Evolutionary conservation across 2,797 vertebrate genomes (phyloP), one percentile per base, ranked within the genome.

Genomic region (Aselliscus stoliczkanus): DNA sequence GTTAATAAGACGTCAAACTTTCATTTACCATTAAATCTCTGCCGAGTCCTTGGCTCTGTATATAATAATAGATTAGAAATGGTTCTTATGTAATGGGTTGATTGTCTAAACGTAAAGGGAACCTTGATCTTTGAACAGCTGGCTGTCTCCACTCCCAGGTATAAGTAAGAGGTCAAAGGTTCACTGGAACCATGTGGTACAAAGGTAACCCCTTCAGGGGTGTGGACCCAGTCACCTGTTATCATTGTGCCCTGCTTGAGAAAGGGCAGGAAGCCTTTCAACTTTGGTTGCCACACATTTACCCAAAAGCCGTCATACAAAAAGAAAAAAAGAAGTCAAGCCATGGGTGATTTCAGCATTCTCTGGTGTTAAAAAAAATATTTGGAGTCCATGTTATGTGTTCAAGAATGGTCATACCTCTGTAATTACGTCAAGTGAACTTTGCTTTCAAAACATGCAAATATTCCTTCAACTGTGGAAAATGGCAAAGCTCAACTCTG

Each of bases 231-330:
- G 67, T 97, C 84, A 73, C 89, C 84, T 92, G 77, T 67, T 97
- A n/a, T 4, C 67, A 2, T 1, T 25, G 88, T n/a, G 69, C 75
- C n/a, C 18, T 27, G 65, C 70, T 92, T 80, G 67, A 97, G 95
- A 97, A 98, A 97, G 85, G 0, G 11, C 29, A 17, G 31, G 67
- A 81, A 87, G 88, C 87, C 88, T 98, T 97, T 85, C 89, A 64
- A 25, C 27, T 88, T 95, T 80, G n/a, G 7, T 81, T 82, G 60
- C 44, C 50, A 91, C 93, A 98, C 86, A 96, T 94, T 97, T 96
- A 94, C 34, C 93, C 92, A 70, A 42, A 97, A 88, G 70, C 84
- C 79, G 70, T 64, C 83, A 93, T 52, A 75, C 91, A 86, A 93
- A 90, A 97, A 93, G 23, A 83, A 67, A 94, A 94, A 91, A 47